These are phyloP conservation scores for Chrysolina oricalcia DNA, from an alignment of 2,888 invertebrate genomes.

Conservation along the genomic window DNA sequence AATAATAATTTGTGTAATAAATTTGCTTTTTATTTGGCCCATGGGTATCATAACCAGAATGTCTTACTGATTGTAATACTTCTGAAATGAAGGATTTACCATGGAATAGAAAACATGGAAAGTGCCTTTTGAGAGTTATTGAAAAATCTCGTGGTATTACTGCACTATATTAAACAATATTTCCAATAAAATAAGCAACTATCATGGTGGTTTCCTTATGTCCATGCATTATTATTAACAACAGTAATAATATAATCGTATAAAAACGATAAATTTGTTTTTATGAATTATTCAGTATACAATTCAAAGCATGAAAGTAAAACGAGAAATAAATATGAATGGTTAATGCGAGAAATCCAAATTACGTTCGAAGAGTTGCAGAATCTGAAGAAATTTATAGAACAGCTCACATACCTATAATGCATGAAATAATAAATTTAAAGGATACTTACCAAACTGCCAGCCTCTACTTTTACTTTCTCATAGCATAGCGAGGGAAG, in stretches of 20 bases:
- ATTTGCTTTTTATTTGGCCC: too few species aligned
- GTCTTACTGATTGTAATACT: too few species aligned
- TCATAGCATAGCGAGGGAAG: not conserved
- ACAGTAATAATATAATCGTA: not conserved
- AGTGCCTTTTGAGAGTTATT: too few species aligned
- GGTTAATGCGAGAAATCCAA: conserved; percentile 15
- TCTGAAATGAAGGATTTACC: too few species aligned
- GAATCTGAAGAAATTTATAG: conserved; percentile 15
- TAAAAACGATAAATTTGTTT: conserved; percentile 13
- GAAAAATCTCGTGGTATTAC: too few species aligned
- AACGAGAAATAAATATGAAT: conserved; percentile 12
- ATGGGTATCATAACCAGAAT: too few species aligned
- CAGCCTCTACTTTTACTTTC: conserved; percentile 12
- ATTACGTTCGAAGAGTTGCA: not conserved
- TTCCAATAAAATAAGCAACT: not conserved
- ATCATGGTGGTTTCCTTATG: not conserved
- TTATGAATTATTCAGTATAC: conserved; percentile 5
- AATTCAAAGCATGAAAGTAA: conserved; percentile 9
- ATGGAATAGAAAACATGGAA: too few species aligned
- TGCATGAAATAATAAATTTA: conserved; percentile 15
- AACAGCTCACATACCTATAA: conserved; percentile 13
- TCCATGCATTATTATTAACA: not conserved
- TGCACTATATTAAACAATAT: not conserved
- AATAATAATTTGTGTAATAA: too few species aligned
- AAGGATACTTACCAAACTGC: conserved; percentile 1